Conservation (phyloP, 2,113 vertebrate genomes). For the Hippocampus mohnikei region DNA sequence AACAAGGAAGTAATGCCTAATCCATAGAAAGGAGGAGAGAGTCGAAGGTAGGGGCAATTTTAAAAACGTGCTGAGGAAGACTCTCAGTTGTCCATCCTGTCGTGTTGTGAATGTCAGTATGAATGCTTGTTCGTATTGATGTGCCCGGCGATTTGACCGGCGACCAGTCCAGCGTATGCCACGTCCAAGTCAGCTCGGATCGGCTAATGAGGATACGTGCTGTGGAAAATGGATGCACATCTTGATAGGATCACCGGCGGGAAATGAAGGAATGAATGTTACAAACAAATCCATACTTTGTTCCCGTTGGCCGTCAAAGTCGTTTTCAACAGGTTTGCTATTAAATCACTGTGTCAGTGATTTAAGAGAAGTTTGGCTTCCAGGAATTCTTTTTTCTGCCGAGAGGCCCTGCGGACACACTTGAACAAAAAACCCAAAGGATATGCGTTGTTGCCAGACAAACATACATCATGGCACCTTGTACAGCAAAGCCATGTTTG, state of each 20-base stretch:
- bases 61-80: too few relatives aligned
- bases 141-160: too few relatives aligned
- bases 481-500: constrained; percentile 23
- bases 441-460: constrained; percentile 28
- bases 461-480: constrained; percentile 38
- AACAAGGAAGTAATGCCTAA: neutral
- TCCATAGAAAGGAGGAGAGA: neutral
- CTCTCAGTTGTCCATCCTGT: too few relatives aligned
- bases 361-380: constrained; percentile 55
- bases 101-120: too few relatives aligned
- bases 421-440: neutral
- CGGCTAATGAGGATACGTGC: neutral
- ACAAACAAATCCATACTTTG: neutral
- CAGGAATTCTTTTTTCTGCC: constrained; percentile 61
- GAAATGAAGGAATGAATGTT: neutral
- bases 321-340: constrained; percentile 40
- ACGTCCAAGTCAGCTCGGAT: too few relatives aligned
- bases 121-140: too few relatives aligned
- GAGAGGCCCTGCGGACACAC: constrained; percentile 28
- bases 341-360: constrained; percentile 58
- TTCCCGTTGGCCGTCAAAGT: constrained; percentile 26
- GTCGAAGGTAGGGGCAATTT: neutral
- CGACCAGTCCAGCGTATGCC: too few relatives aligned
- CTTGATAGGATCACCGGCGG: neutral
- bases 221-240: neutral